Percentiles rank a stretch among this genome's conserved stretches.
phyloP scores from a whole-genome alignment of 2,888 invertebrate species.

The Tanytarsus gracilentus region DNA sequence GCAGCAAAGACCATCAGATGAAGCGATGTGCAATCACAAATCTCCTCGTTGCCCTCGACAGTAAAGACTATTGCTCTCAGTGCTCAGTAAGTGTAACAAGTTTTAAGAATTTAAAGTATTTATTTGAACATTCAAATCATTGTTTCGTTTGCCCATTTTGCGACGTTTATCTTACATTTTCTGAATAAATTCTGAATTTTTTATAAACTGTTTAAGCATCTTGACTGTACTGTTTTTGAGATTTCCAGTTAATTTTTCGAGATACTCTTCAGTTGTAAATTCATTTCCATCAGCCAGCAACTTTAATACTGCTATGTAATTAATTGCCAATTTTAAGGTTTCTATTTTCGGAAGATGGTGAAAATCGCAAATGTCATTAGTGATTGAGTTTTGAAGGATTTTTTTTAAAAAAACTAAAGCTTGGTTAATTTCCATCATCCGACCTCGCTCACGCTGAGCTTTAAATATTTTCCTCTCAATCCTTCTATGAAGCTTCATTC shows the following conservation, averaged over 20 bases:
- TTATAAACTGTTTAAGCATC: not conserved
- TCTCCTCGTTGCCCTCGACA: not conserved
- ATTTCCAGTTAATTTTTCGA: not conserved
- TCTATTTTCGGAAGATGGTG: slow-evolving; percentile 2
- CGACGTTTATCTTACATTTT: not conserved
- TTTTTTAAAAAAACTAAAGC: not conserved
- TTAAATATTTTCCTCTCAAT: not conserved
- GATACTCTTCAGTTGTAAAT: not conserved
- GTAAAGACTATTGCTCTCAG: not conserved
- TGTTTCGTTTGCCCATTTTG: not conserved
- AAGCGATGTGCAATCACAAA: slow-evolving; percentile 3
- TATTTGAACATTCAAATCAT: not conserved
- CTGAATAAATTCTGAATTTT: not conserved
- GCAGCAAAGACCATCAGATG: not conserved
- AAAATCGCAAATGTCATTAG: not conserved
- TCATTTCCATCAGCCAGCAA: not conserved
- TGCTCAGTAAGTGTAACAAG: not conserved
- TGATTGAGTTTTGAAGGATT: not conserved
- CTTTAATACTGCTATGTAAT: not conserved
- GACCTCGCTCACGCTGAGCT: not conserved
- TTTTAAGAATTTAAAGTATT: not conserved
- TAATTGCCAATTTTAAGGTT: not conserved
- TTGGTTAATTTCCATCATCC: not conserved
- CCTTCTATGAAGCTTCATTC: not conserved
- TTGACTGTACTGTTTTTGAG: not conserved